Percentiles rank a stretch among this genome's conserved stretches.
Conservation (phyloP, 2,888 invertebrate species). For the Gryllus longicercus region DNA sequence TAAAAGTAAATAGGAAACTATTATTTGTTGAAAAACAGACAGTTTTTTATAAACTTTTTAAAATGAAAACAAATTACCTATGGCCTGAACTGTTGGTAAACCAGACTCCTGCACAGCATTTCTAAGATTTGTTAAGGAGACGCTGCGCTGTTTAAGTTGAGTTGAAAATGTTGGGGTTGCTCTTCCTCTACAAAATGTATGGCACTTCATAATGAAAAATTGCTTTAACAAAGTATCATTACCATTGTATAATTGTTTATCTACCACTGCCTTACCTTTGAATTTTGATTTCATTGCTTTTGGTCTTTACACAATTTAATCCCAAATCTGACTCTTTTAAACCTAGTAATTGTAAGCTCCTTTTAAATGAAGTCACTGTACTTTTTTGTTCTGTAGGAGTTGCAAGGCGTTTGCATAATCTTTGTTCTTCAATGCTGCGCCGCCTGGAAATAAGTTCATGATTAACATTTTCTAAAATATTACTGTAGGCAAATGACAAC, state of each 20-base stretch:
- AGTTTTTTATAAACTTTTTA: background rate
- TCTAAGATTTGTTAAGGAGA: background rate
- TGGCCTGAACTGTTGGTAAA: background rate
- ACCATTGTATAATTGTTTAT: too few relatives aligned
- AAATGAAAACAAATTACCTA: background rate
- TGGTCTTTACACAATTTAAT: background rate
- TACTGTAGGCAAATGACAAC: too few relatives aligned
- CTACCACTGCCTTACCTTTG: background rate
- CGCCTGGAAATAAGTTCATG: background rate
- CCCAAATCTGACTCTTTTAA: background rate
- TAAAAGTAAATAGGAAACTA: too few relatives aligned
- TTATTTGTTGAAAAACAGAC: background rate
- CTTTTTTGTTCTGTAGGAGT: background rate
- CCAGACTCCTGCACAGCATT: background rate
- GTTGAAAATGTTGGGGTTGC: background rate
- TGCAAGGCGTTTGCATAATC: background rate
- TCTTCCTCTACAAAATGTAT: background rate
- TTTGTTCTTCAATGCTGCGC: background rate
- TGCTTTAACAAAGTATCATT: background rate
- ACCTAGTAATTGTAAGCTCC: constrained; percentile 2
- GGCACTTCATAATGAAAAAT: too few relatives aligned
- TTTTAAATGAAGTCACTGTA: background rate
- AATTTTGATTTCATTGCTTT: background rate
- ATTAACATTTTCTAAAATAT: background rate
- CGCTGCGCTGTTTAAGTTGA: background rate